phyloP scores from a whole-genome alignment of 1,140 invertebrate genomes.

The Dendrolimus kikuchii region DNA sequence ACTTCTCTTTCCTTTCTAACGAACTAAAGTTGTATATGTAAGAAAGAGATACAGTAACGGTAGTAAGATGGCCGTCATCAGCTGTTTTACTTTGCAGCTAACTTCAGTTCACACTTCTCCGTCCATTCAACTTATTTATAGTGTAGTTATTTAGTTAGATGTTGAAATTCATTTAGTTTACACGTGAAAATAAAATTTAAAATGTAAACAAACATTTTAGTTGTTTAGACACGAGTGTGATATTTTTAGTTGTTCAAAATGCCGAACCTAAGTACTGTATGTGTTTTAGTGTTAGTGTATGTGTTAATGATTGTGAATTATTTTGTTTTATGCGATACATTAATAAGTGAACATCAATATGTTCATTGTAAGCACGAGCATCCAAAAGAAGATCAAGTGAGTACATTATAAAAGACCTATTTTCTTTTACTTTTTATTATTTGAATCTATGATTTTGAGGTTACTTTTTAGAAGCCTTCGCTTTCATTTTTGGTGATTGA shows the following conservation, averaged over 20 bases:
- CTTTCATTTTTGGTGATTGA: no score
- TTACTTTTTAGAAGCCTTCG: neutral
- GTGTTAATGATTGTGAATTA: conserved; percentile 27
- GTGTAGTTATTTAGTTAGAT: conserved; percentile 14
- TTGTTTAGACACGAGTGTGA: conserved; percentile 26
- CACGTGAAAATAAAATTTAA: conserved; percentile 22
- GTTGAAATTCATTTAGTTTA: conserved; percentile 10
- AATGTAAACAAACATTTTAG: conserved; percentile 51
- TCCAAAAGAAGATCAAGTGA: conserved; percentile 56
- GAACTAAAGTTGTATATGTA: neutral
- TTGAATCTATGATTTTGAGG: neutral
- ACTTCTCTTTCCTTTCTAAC: neutral
- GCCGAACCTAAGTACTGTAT: conserved; percentile 19
- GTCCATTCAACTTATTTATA: conserved; percentile 11
- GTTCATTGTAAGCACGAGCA: conserved; percentile 55
- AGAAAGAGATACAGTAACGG: conserved; percentile 13
- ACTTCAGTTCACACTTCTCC: conserved; percentile 9
- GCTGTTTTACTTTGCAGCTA: conserved; percentile 14
- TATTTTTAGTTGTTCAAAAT: conserved; percentile 25
- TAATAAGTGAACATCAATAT: conserved; percentile 38
- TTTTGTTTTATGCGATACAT: conserved; percentile 29
- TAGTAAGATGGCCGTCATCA: conserved; percentile 14
- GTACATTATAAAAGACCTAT: conserved; percentile 19
- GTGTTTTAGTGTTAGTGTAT: conserved; percentile 25
- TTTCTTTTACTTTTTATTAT: neutral